phyloP scores from a whole-genome alignment of 1,140 invertebrate species.

The Atta cephalotes region DNA sequence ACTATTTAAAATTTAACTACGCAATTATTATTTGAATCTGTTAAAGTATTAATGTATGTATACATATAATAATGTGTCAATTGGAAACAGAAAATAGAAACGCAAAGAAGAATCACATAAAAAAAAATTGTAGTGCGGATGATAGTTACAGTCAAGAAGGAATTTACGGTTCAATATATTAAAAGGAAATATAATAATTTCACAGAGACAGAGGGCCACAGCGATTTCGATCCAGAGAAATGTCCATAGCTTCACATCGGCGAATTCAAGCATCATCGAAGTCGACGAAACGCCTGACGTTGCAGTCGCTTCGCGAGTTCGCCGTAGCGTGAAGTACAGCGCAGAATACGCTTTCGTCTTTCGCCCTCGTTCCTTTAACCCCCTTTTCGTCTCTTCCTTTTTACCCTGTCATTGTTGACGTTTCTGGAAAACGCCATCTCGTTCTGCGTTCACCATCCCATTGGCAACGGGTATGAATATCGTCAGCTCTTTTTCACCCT shows the following conservation, averaged over 20 bases:
- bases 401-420: conserved; percentile 67
- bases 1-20: neutral
- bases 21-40: neutral
- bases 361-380: conserved; percentile 58
- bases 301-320: conserved; percentile 72
- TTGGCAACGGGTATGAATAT: conserved; percentile 75
- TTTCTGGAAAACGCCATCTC: conserved; percentile 67
- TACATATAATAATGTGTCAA: neutral
- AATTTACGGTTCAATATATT: neutral
- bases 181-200: conserved; percentile 12
- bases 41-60: neutral
- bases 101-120: neutral
- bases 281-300: conserved; percentile 74
- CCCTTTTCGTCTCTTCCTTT: conserved; percentile 28
- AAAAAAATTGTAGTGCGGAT: neutral
- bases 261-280: conserved; percentile 70
- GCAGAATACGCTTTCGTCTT: conserved; percentile 67
- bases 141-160: neutral
- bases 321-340: conserved; percentile 72
- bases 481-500: conserved; percentile 80
- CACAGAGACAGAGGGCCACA: neutral
- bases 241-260: conserved; percentile 65
- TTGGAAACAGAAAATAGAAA: neutral
- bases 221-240: conserved; percentile 22
- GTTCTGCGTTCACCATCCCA: neutral